A percentile compares a stretch with the other conserved stretches of the same genome.
These are phyloP conservation scores for Opisthograptis luteolata DNA, from an alignment of 2,888 invertebrate genomes.

Conservation along the genomic window DNA sequence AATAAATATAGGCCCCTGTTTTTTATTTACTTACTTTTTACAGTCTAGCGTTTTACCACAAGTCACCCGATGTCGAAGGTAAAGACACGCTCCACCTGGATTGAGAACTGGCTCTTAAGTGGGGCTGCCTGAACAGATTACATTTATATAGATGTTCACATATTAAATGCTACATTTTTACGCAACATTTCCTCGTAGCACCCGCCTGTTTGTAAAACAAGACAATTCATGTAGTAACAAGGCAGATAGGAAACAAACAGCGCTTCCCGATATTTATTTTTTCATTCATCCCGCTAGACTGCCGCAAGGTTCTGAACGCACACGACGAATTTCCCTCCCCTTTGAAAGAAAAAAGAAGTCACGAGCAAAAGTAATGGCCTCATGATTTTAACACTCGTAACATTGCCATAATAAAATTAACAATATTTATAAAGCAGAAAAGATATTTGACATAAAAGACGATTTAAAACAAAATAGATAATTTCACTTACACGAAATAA, in stretches of 20 bases:
- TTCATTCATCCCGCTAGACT: slow-evolving; percentile 47
- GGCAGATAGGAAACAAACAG: slow-evolving; percentile 29
- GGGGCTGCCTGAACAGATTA: background rate
- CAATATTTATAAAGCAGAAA: too few relatives aligned
- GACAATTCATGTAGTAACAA: slow-evolving; percentile 9
- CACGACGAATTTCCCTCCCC: slow-evolving; percentile 46
- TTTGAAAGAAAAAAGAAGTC: slow-evolving; percentile 44
- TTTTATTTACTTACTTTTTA: too few relatives aligned
- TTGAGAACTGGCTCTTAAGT: too few relatives aligned
- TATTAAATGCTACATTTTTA: background rate
- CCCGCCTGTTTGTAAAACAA: slow-evolving; percentile 3
- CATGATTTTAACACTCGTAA: background rate
- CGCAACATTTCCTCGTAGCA: background rate
- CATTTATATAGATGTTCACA: background rate
- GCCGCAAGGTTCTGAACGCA: slow-evolving; percentile 44
- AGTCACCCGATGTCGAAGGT: too few relatives aligned
- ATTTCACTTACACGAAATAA: too few relatives aligned
- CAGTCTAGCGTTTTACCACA: too few relatives aligned
- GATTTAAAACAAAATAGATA: too few relatives aligned
- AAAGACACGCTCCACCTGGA: too few relatives aligned
- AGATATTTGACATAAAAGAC: too few relatives aligned
- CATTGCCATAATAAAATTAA: background rate
- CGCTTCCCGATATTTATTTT: slow-evolving; percentile 29
- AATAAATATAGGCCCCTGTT: too few relatives aligned
- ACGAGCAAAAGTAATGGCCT: slow-evolving; percentile 31